These are phyloP conservation scores for Portunus trituberculatus DNA, from an alignment of 1,140 invertebrate genomes.

Conservation along the genomic window DNA sequence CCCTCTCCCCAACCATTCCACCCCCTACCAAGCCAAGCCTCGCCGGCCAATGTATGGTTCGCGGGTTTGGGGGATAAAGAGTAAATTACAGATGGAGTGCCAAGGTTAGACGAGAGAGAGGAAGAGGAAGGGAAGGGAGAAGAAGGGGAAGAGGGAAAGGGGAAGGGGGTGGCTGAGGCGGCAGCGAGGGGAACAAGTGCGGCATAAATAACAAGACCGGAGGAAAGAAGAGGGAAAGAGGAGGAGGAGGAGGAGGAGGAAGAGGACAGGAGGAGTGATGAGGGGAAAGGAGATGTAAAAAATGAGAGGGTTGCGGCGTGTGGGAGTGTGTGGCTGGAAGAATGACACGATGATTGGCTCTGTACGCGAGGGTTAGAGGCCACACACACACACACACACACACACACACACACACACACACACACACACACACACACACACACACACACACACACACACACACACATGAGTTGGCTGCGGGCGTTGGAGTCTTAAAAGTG, in stretches of 20 bases:
- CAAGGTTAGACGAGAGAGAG: not conserved
- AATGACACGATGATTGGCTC: too few species aligned
- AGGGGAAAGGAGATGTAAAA: not conserved
- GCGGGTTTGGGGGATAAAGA: too few species aligned
- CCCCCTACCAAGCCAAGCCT: too few species aligned
- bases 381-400: too few species aligned
- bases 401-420: too few species aligned
- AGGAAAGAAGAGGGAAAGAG: not conserved
- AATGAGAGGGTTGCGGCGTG: conserved; percentile 27
- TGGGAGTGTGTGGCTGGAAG: not conserved
- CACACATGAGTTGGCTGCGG: not conserved
- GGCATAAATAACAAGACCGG: not conserved
- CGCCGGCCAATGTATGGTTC: too few species aligned
- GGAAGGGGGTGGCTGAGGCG: not conserved
- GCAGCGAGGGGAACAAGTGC: not conserved
- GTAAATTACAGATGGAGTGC: too few species aligned
- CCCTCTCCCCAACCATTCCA: too few species aligned
- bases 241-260: not conserved
- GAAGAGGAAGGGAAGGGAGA: not conserved
- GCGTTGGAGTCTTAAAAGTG: too few species aligned
- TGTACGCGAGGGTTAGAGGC: too few species aligned
- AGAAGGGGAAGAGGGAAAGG: not conserved
- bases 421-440: conserved; percentile 4
- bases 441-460: conserved; percentile 18
- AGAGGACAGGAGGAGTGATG: not conserved